A percentile compares a stretch with the other conserved stretches of the same genome.
Evolutionary conservation across 2,113 vertebrate species (phyloP).

Genomic region (Oryzias curvinotus): DNA sequence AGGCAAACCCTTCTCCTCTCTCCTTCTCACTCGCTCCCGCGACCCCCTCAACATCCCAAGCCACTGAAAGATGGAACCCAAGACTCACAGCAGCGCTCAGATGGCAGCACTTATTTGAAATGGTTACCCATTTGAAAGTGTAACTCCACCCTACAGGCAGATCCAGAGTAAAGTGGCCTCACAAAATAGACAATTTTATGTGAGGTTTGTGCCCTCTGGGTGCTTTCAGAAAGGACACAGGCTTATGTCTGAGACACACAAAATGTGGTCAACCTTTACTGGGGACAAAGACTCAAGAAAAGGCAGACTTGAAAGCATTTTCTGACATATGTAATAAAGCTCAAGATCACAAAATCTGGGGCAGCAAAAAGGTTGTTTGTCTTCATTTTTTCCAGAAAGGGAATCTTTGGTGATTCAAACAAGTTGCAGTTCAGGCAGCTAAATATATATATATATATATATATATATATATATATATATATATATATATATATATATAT

Average conservation of each 20-base stretch:
- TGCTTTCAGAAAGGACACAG: conserved; percentile 63
- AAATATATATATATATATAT: too few species aligned
- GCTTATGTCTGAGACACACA: conserved; percentile 53
- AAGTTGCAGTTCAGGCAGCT: too few species aligned
- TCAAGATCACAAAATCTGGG: conserved; percentile 39
- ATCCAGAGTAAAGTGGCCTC: conserved; percentile 39
- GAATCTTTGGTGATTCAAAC: too few species aligned
- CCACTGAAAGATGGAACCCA: conserved; percentile 62
- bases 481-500: too few species aligned
- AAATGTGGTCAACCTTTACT: conserved; percentile 56
- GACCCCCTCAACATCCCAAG: conserved; percentile 42
- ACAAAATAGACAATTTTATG: conserved; percentile 51
- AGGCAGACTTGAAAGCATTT: conserved; percentile 20
- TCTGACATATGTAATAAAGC: conserved; percentile 11
- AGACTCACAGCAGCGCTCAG: conserved; percentile 56
- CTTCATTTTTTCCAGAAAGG: neutral
- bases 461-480: too few species aligned
- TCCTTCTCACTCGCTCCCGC: conserved; percentile 24
- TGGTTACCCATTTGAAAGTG: conserved; percentile 62
- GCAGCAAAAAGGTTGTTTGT: conserved; percentile 12
- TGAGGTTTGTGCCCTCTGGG: conserved; percentile 53
- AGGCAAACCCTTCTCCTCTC: conserved; percentile 17
- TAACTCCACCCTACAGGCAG: conserved; percentile 64
- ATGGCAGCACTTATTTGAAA: conserved; percentile 61
- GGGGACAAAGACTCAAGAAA: conserved; percentile 34